These are phyloP conservation scores for Chroicocephalus ridibundus DNA, from an alignment of 2,113 vertebrate species.

Conservation along the genomic window DNA sequence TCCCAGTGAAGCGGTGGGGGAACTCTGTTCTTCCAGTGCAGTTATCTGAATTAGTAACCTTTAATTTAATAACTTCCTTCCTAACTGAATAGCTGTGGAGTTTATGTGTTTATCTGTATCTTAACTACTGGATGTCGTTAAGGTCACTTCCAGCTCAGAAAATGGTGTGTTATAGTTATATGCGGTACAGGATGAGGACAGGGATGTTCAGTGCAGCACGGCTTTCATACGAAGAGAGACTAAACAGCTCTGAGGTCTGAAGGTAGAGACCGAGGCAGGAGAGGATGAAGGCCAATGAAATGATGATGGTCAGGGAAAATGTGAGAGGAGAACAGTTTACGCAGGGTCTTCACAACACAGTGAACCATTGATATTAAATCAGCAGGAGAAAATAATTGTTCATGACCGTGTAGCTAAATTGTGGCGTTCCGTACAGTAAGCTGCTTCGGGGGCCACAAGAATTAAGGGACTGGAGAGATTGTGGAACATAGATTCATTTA, in stretches of 20 bases:
- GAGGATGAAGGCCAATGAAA: not conserved
- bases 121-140: not conserved
- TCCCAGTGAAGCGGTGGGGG: not conserved
- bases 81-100: not conserved
- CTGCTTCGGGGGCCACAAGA: not conserved
- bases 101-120: not conserved
- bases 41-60: not conserved
- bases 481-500: not conserved
- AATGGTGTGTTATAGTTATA: rapidly evolving
- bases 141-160: not conserved
- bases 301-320: not conserved
- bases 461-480: not conserved
- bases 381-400: not conserved
- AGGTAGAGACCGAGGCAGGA: not conserved
- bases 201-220: not conserved
- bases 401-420: not conserved
- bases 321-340: not conserved
- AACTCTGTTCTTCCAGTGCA: not conserved
- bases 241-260: not conserved
- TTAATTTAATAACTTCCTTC: not conserved
- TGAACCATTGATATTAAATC: not conserved
- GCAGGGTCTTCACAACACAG: not conserved
- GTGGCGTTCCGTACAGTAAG: not conserved
- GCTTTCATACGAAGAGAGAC: not conserved
- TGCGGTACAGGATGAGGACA: not conserved